Conservation (phyloP, 2,888 invertebrate genomes). For the Dilophus febrilis region DNA sequence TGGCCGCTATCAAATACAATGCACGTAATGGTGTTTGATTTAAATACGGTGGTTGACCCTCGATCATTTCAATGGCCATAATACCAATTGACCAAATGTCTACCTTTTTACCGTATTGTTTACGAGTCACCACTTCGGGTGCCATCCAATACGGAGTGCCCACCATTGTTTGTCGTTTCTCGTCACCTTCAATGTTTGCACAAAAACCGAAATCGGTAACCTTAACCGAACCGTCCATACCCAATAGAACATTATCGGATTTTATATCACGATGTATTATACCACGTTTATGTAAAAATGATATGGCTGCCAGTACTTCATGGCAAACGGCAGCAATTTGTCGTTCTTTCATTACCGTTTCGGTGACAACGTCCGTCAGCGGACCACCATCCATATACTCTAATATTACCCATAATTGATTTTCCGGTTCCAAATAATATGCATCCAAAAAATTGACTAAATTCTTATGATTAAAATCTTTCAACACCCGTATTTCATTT, state of each 20-base stretch:
- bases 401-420: conserved; percentile 94
- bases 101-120: conserved; percentile 85
- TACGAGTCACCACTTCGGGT: conserved; percentile 81
- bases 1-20: conserved; percentile 86
- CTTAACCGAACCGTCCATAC: conserved; percentile 82
- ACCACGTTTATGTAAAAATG: conserved; percentile 75
- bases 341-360: conserved; percentile 90
- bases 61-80: conserved; percentile 89
- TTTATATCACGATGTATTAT: conserved; percentile 93
- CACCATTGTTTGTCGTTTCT: conserved; percentile 92
- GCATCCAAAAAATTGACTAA: conserved; percentile 90
- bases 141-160: conserved; percentile 99
- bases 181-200: conserved; percentile 86
- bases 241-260: conserved; percentile 89
- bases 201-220: conserved; percentile 97
- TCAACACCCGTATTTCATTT: conserved; percentile 84
- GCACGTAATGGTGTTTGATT: conserved; percentile 86
- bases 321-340: conserved; percentile 91
- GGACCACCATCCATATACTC: conserved; percentile 90
- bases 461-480: conserved; percentile 84
- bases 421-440: conserved; percentile 74
- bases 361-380: conserved; percentile 90
- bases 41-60: conserved; percentile 93
- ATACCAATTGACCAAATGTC: conserved; percentile 95
- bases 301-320: conserved; percentile 75